A percentile compares a stretch with the other conserved stretches of the same genome.
Conservation (phyloP, 2,888 invertebrate genomes). For the Smittia aterrima region DNA sequence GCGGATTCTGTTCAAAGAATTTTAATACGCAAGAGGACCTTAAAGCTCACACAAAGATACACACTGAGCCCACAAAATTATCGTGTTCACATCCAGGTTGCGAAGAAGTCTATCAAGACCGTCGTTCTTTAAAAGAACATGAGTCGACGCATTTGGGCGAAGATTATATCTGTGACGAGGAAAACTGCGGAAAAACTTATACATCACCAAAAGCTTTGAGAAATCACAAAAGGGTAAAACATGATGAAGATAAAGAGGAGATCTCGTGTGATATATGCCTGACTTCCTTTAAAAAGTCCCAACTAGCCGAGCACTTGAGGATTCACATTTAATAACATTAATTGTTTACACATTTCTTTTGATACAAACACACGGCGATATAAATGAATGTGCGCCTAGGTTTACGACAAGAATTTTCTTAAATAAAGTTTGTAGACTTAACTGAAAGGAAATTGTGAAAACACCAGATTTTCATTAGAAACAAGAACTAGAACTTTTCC, state of each 20-base stretch:
- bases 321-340: slow-evolving; percentile 14
- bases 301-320: slow-evolving; percentile 10
- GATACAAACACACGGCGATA: background rate
- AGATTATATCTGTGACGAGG: slow-evolving; percentile 13
- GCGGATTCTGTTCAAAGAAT: slow-evolving; percentile 14
- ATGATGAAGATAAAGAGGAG: background rate
- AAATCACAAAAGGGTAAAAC: slow-evolving; percentile 18
- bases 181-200: slow-evolving; percentile 3
- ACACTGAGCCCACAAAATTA: slow-evolving; percentile 12
- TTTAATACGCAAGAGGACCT: slow-evolving; percentile 11
- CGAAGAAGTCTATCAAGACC: background rate
- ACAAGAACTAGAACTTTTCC: no score
- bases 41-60: slow-evolving; percentile 25
- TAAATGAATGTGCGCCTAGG: background rate
- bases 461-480: no score
- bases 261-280: slow-evolving; percentile 18
- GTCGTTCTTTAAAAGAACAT: background rate
- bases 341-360: background rate
- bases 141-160: background rate
- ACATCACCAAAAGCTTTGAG: slow-evolving; percentile 22
- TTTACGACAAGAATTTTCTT: background rate
- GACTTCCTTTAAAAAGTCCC: background rate
- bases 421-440: background rate
- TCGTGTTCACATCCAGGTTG: background rate
- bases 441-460: background rate